phyloP scores from a whole-genome alignment of 2,113 vertebrate genomes.

The Toxotes jaculatrix region DNA sequence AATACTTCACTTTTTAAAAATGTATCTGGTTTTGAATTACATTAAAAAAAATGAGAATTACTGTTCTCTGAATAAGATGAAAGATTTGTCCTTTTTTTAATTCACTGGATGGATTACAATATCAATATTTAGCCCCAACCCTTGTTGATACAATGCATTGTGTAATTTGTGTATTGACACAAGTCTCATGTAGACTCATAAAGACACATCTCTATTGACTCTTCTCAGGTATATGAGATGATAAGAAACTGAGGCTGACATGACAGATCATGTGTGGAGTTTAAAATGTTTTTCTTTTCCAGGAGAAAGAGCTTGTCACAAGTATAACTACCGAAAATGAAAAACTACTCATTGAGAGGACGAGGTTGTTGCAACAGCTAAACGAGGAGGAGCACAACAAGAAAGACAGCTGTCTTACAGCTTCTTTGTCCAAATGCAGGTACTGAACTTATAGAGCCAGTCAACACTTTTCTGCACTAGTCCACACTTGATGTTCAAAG shows the following conservation, averaged over 20 bases:
- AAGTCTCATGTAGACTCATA: background rate
- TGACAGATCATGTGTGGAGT: background rate
- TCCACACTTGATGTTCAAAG: background rate
- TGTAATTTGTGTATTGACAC: background rate
- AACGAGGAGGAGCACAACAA: slow-evolving; percentile 60
- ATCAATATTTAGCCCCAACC: background rate
- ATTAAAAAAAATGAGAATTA: background rate
- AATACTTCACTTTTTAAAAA: background rate
- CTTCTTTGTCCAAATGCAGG: slow-evolving; percentile 66
- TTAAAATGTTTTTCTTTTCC: background rate
- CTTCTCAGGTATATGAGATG: background rate
- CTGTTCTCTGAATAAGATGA: background rate
- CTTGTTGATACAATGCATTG: background rate
- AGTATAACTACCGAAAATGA: slow-evolving; percentile 66
- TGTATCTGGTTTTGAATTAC: background rate
- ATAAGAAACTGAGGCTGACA: background rate
- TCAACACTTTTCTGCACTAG: background rate
- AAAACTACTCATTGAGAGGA: slow-evolving; percentile 68
- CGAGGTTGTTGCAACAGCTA: slow-evolving; percentile 55
- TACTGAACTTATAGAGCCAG: slow-evolving; percentile 2
- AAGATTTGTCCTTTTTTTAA: background rate
- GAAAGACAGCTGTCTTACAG: slow-evolving; percentile 40
- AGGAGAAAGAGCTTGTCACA: slow-evolving; percentile 67
- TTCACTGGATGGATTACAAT: background rate
- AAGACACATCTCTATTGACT: no score